Base-by-base conservation (phyloP, 2,113 vertebrate genomes). In the Struthio camelus region DNA sequence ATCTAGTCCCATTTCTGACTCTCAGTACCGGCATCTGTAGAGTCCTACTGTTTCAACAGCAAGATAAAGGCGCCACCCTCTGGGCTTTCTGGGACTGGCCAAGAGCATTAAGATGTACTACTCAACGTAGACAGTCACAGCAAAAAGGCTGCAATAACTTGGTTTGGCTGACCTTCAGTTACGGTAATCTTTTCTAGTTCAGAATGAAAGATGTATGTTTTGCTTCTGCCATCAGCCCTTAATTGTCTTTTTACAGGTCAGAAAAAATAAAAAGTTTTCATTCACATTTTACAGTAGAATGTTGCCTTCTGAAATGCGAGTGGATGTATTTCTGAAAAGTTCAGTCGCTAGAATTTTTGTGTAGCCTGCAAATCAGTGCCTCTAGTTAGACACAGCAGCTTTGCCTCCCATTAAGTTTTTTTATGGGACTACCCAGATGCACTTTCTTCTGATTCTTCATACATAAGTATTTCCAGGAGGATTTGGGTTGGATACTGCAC, bases 51-150 rank as follows among this genome's bases (percentile, higher is more conserved):
- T 17, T 30, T 13, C 27, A 61, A 22, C 8, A 86, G 76, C 23
- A 46, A 76, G 59, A 54, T 6, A 8, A 65, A 69, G 17, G 17
- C 5, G 3, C 40, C 69, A 70, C 24, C 67, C 51, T 19, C 59
- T 2, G 11, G 73, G 69, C 40, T 78, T 6, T 9, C 54, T 20
- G 67, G 46, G 34, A 48, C 56, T 11, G 4, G 30, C 69, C 76
- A 44, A 6, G 1, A 23, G 8, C 44, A 36, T 10, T 23, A 28
- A 8, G 16, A 23, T 10, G 44, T 18, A 5, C 1, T 1, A 28
- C 42, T 53, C 66, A 4, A 12, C 24, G 4, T 0, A 0, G 36
- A 24, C 11, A 25, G 18, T 3, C 7, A 3, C 1, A 4, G 22
- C 3, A 0, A 17, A 38, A 28, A 40, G 23, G 3, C 61, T 18